Percentiles rank a stretch among this genome's conserved stretches.
Evolutionary conservation across 1,140 invertebrate species (phyloP).

Genomic region (Geopemphigus sp.): DNA sequence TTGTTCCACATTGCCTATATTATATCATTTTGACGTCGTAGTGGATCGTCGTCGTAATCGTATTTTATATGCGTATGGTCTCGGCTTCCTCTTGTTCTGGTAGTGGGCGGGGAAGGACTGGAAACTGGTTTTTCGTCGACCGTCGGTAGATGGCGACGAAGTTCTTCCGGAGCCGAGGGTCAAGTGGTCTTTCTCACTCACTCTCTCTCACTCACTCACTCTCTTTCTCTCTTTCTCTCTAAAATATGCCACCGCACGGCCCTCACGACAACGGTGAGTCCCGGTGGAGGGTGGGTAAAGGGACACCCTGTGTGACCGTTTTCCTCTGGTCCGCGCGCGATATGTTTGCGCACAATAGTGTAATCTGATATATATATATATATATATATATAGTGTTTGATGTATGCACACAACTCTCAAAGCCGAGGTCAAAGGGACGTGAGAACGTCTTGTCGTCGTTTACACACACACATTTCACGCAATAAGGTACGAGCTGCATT

Average conservation of each 20-base stretch:
- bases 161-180: constrained; percentile 3
- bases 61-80: not conserved
- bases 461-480: no score
- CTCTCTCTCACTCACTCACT: not conserved
- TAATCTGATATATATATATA: constrained; percentile 22
- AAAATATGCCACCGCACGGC: no score
- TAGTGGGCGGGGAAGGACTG: not conserved
- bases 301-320: constrained; percentile 23
- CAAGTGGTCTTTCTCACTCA: constrained; percentile 5
- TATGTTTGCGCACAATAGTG: constrained; percentile 3
- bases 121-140: not conserved
- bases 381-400: not conserved
- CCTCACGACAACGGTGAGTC: not conserved
- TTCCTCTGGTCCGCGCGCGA: not conserved
- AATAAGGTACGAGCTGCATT: no score
- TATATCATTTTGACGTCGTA: constrained; percentile 14
- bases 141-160: not conserved
- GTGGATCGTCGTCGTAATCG: not conserved
- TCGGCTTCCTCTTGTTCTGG: not conserved
- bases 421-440: constrained; percentile 21
- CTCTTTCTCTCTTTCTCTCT: no score
- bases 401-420: not conserved
- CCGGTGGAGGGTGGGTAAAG: not conserved
- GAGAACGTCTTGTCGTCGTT: constrained; percentile 6
- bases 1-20: constrained; percentile 26